These are phyloP conservation scores for Zaprionus camerounensis DNA, from an alignment of 1,140 invertebrate species.

Conservation along the genomic window DNA sequence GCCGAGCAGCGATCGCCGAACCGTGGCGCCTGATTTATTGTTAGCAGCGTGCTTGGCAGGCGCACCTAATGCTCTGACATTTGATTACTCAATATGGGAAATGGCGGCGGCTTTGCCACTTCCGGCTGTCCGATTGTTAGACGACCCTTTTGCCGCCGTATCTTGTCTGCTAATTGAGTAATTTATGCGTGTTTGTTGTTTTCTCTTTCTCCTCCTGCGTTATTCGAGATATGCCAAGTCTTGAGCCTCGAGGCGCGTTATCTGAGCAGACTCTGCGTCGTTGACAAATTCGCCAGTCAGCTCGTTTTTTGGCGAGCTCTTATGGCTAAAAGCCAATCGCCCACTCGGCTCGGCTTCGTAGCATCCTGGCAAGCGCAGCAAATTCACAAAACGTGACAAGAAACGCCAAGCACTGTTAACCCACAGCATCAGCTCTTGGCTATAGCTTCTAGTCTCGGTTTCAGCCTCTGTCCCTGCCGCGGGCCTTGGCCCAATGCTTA, in stretches of 20 bases:
- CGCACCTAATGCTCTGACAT: constrained; percentile 64
- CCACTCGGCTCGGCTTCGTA: neutral
- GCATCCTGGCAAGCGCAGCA: constrained; percentile 43
- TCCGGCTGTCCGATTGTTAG: constrained; percentile 54
- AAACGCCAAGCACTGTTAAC: constrained; percentile 56
- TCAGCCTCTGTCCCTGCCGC: neutral
- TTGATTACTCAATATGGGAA: constrained; percentile 70
- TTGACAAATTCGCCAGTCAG: constrained; percentile 70
- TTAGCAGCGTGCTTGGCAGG: constrained; percentile 7
- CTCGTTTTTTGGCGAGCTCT: constrained; percentile 31
- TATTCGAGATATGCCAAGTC: constrained; percentile 1
- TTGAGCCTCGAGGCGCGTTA: constrained; percentile 56
- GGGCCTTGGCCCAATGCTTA: constrained; percentile 26
- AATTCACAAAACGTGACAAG: constrained; percentile 81
- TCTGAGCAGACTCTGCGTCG: constrained; percentile 59
- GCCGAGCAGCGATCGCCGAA: constrained; percentile 27
- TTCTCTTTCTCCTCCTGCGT: constrained; percentile 5
- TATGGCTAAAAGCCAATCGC: constrained; percentile 3
- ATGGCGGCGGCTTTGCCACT: constrained; percentile 51
- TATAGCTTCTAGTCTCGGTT: neutral
- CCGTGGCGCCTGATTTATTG: constrained; percentile 44
- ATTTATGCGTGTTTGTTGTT: constrained; percentile 76
- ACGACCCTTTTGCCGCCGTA: constrained; percentile 50
- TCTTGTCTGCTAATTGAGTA: constrained; percentile 78
- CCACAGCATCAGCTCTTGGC: neutral